These are phyloP conservation scores for Corythaixoides concolor DNA, from an alignment of 2,113 vertebrate species.

Conservation along the genomic window DNA sequence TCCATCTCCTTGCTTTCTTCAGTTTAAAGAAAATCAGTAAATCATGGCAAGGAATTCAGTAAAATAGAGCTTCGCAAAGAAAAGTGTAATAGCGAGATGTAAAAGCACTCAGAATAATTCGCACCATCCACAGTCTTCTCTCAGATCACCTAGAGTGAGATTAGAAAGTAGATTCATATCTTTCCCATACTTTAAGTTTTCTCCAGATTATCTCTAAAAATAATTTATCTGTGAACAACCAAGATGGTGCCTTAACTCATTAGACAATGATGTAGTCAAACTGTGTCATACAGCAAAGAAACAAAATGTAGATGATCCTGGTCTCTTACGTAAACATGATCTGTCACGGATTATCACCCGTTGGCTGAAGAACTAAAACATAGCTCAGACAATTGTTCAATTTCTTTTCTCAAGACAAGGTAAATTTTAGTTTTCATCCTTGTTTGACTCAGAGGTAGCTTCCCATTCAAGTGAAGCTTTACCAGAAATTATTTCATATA, in stretches of 20 bases:
- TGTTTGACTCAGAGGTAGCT: background rate
- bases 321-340: background rate
- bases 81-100: accelerated
- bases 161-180: background rate
- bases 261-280: background rate
- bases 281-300: background rate
- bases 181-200: background rate
- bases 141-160: background rate
- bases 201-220: background rate
- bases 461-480: background rate
- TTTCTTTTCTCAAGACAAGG: background rate
- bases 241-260: background rate
- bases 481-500: background rate
- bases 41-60: background rate
- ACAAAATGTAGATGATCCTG: background rate
- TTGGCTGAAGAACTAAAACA: background rate
- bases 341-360: background rate
- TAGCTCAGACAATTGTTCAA: background rate
- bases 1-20: background rate
- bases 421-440: background rate
- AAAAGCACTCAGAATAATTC: background rate
- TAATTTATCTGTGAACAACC: background rate
- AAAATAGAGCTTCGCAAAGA: background rate
- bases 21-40: background rate
- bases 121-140: background rate